Evolutionary conservation across 2,888 invertebrate species (phyloP).

Genomic region (Ligdia adustata): DNA sequence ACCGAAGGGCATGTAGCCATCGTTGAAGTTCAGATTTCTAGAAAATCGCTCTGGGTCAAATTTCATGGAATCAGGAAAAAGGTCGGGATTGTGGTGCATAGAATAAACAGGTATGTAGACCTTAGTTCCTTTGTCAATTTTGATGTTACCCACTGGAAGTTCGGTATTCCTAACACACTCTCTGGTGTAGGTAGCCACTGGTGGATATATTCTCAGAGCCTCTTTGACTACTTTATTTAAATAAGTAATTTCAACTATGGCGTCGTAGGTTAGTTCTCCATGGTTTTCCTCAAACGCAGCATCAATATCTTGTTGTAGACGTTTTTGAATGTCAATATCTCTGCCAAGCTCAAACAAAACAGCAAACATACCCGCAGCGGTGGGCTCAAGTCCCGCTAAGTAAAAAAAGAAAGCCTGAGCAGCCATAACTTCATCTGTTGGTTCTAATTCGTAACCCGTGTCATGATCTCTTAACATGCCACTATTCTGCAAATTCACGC

Average conservation of each 20-base stretch:
- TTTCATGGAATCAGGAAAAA: conserved; percentile 1
- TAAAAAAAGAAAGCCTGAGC: not conserved
- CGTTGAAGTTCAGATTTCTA: not conserved
- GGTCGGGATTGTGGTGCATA: not conserved
- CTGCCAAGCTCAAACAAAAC: conserved; percentile 55
- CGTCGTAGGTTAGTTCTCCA: not conserved
- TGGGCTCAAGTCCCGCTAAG: conserved; percentile 1
- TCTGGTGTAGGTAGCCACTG: not conserved
- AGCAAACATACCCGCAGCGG: conserved; percentile 37
- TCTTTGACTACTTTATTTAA: not conserved
- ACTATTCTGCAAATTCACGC: not conserved
- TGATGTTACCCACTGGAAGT: not conserved
- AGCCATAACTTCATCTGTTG: not conserved
- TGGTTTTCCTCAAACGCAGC: not conserved
- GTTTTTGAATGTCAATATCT: conserved; percentile 49
- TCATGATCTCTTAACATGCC: not conserved
- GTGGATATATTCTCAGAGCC: not conserved
- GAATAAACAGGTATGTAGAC: conserved; percentile 1
- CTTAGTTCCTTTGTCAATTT: conserved; percentile 2
- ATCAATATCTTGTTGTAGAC: conserved; percentile 1
- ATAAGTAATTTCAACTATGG: not conserved
- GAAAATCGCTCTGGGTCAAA: conserved; percentile 3
- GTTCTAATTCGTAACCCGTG: not conserved
- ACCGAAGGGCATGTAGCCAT: conserved; percentile 1
- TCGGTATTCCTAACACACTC: not conserved